Base-by-base conservation (phyloP, 2,113 vertebrate species). In the Macquaria australasica region DNA sequence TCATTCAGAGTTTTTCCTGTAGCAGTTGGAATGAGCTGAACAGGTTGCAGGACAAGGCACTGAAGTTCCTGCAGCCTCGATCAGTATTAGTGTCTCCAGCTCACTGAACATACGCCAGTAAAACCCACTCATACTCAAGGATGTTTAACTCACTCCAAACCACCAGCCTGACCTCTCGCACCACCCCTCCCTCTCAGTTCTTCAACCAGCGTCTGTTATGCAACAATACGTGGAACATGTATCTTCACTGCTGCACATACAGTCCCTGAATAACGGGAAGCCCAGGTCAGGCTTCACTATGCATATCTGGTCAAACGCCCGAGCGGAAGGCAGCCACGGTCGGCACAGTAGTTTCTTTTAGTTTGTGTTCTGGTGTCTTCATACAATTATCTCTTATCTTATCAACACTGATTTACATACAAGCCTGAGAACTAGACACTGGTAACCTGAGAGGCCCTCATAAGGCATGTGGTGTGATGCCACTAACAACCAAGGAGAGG, bases 201-300 rank as follows among this genome's bases (percentile, higher is more conserved):
- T 69, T 60, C 23, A 67, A 76, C 66, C 16, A 86, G 70, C 12
- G 1, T 41, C 66, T 60, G 77, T 92, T 92, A 83, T 1, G 71
- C 73, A 91, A 90, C 87, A 87, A 86, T 82, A 59, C 3, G 16
- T 28, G 41, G 78, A 88, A 84, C 73, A 73, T 73, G 43, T 45
- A 77, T 58, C 70, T 81, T 82, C 50, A 16, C 60, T 9, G 45
- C 70, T 67, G 71, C 79, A 75, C 73, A 82, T 59, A 39, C 56
- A 55, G 88, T 76, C 75, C 88, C 86, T 45, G 72, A 79, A 55
- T 63, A 71, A 88, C 39, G 48, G 91, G 77, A 91, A 88, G 81
- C 84, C 41, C 1, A 34, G 70, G 50, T 90, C 88, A 48, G 71
- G 75, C 79, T 50, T 81, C 58, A 60, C 63, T 86, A 72, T 85